Base-by-base conservation (phyloP, 2,888 invertebrate species). In the Anthrax anthrax region DNA sequence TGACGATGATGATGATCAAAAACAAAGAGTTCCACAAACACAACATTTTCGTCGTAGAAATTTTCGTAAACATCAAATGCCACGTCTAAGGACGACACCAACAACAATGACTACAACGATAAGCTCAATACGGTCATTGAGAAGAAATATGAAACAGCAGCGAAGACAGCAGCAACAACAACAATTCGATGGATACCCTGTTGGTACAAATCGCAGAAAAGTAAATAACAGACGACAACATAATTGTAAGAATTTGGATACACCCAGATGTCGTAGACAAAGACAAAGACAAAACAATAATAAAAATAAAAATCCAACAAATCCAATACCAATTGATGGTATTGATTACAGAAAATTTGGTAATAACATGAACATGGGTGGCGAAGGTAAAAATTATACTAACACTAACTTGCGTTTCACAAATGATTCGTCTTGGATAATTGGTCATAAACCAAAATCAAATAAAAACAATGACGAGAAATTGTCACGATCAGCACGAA, bases 241-340 rank as follows among this genome's bases (percentile, higher is more conserved):
- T 37, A 50, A 52, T 18, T 58, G 58, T 18, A 59, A 64, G 10
- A 66, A 66, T 50, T 60, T 62, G 1, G 64, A 65, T 10, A 62
- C 63, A 0, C 57, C 59, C 0, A 64, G 64, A 43, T 66, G 65
- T 19, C 59, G 63, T 44, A 57, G 65, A 3, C 64, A 64, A 41
- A 60, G 64, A 2, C 59, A 60, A 42, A 58, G 62, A 4, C 65
- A 65, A 23, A 23, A 23, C 8, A 23, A 23, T 23, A 23, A 23
- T 8, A 23, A 23, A 6, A 23, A 23, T 23, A 23, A 23, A 4
- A 23, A 23, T n/a, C n/a, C n/a, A n/a, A n/a, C n/a, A n/a, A n/a
- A n/a, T n/a, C n/a, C n/a, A n/a, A n/a, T n/a, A n/a, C n/a, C n/a
- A n/a, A n/a, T n/a, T n/a, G n/a, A n/a, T n/a, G n/a, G n/a, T n/a